Conservation (phyloP, 1,140 invertebrate genomes). For the Drosophila biarmipes region DNA sequence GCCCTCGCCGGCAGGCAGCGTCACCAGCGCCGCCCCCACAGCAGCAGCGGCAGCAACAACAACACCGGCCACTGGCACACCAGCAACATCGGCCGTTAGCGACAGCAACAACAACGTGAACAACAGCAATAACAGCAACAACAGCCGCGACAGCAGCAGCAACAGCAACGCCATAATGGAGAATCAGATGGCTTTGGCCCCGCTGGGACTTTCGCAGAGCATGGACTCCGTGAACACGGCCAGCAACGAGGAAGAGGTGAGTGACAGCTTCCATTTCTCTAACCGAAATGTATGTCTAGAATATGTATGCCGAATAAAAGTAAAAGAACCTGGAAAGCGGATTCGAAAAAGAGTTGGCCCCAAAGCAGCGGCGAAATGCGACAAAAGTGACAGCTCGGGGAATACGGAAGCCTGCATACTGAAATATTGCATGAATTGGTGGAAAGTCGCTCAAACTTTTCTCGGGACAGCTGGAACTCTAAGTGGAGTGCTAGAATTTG, state of each 20-base stretch:
- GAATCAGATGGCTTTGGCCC: constrained; percentile 83
- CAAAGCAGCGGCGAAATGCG: constrained; percentile 37
- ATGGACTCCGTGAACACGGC: constrained; percentile 97
- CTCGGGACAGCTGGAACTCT: constrained; percentile 14
- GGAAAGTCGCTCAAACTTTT: constrained; percentile 21
- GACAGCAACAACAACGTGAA: constrained; percentile 60
- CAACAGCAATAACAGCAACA: constrained; percentile 46
- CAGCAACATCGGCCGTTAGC: constrained; percentile 58
- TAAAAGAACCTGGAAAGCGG: neutral
- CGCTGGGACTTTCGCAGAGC: constrained; percentile 89
- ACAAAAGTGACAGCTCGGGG: constrained; percentile 49
- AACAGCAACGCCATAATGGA: constrained; percentile 75
- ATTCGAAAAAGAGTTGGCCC: constrained; percentile 24
- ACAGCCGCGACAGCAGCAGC: constrained; percentile 45
- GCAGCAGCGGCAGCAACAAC: constrained; percentile 8
- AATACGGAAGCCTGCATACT: constrained; percentile 39
- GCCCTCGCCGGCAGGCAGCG: constrained; percentile 74
- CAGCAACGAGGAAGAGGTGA: constrained; percentile 95
- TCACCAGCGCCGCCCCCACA: constrained; percentile 37
- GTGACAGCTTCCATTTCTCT: constrained; percentile 72
- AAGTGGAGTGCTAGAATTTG: constrained; percentile 42
- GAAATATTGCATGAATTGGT: constrained; percentile 24
- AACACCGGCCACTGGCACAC: constrained; percentile 48
- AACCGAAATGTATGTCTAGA: constrained; percentile 2
- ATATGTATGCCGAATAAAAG: neutral